Evolutionary conservation across 2,888 invertebrate genomes (phyloP), one percentile per base, ranked within the genome.

Genomic region (Pollenia labialis): DNA sequence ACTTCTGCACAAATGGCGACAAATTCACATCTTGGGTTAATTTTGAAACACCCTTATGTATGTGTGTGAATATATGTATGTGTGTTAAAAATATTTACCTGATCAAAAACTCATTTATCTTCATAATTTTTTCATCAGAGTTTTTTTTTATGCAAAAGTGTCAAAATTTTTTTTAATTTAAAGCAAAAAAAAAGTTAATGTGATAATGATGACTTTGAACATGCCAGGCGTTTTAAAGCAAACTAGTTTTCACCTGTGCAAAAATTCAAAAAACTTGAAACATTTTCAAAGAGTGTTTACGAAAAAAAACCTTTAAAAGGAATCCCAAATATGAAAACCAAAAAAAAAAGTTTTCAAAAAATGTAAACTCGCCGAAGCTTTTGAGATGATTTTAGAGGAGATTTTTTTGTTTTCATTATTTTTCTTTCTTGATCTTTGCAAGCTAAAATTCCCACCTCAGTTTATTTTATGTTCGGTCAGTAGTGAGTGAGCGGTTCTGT

Each of bases 91-190:
- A 52, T 44, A 52, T 72, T 56, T 40, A 80, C 76, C 46, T 83
- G 83, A 86, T 86, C 80, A 83, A 83, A 86, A 86, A 75, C 42
- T 52, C 64, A 83, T 86, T 83, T 79, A 83, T 86, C 82, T 80
- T 71, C 23, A 71, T 60, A 44, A 16, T 48, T 54, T 58, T 42
- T 68, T 56, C 32, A 44, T 6, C 40, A 16, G 4, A 69, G 46
- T 32, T 50, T 50, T 66, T 66, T 74, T 85, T 82, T 71, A n/a
- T 42, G 10, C 46, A 66, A 85, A 75, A 83, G 80, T 86, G 80
- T 83, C 76, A 83, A 83, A 83, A 83, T 23, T 58, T n/a, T 66
- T 66, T 81, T 66, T 64, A 56, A n/a, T 50, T 18, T 42, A 11
- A 18, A 7, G 32, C 12, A 46, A 56, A 50, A 12, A 80, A 52